Base-by-base conservation (phyloP, 2,888 invertebrate species). In the Rhagophthalmus giganteus region DNA sequence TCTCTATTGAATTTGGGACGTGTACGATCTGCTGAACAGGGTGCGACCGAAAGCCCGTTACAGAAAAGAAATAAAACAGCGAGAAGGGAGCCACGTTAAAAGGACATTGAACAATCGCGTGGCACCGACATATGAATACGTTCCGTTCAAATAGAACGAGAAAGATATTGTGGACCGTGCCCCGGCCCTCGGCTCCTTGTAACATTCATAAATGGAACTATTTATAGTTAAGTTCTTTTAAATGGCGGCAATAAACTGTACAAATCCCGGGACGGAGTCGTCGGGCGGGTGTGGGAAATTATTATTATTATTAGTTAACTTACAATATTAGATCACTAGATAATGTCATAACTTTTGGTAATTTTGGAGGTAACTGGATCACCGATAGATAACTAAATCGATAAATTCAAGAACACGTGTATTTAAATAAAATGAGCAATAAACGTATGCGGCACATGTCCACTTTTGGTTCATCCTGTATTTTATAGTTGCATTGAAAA, bases 221-320 rank as follows among this genome's bases (percentile, higher is more conserved):
- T 45, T 41, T 51, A 51, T 51, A 30, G 39, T 33, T 39, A 45
- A n/a, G 34, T 51, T 51, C 38, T 45, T 51, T 30, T 45, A 45
- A 45, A 40, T 40, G 51, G 34, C 27, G 34, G 39, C 32, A 42
- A 42, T 44, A 45, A 41, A 49, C 20, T 3, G 7, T 20, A 20
- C 20, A 20, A 20, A 20, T 20, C 20, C 20, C 7, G 7, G 20
- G n/a, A n/a, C n/a, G n/a, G n/a, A n/a, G n/a, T n/a, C n/a, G n/a
- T n/a, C n/a, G n/a, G n/a, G n/a, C n/a, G n/a, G n/a, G n/a, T n/a
- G n/a, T n/a, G n/a, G n/a, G n/a, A n/a, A n/a, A n/a, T n/a, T n/a
- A n/a, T n/a, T n/a, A n/a, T n/a, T n/a, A n/a, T n/a, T n/a, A n/a
- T n/a, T n/a, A n/a, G n/a, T n/a, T n/a, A n/a, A n/a, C n/a, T n/a